These are phyloP conservation scores for Cichlasoma orientale DNA, from an alignment of 2,797 vertebrate species.

Conservation along the genomic window DNA sequence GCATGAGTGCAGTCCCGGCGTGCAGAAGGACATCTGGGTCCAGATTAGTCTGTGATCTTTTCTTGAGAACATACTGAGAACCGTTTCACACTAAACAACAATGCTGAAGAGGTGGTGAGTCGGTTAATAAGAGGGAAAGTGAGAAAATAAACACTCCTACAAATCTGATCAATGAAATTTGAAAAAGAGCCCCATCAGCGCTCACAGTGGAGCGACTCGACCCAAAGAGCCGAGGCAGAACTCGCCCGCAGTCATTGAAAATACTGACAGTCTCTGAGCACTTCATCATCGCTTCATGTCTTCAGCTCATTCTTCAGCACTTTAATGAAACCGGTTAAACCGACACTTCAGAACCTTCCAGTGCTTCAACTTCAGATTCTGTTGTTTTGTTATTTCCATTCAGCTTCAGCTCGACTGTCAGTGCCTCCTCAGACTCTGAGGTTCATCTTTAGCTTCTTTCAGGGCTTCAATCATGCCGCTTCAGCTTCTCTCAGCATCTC, in stretches of 20 bases:
- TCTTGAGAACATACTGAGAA: not conserved
- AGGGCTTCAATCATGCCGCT: not conserved
- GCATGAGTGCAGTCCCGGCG: not conserved
- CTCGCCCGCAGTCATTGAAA: not conserved
- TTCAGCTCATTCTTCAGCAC: not conserved
- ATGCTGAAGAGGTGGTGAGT: not conserved
- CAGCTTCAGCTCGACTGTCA: not conserved
- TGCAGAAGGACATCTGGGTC: not conserved
- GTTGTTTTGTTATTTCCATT: not conserved
- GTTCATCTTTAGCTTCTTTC: not conserved
- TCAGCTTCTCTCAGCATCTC: too few species aligned
- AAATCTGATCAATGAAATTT: not conserved
- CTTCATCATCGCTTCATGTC: not conserved
- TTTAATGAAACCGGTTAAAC: not conserved
- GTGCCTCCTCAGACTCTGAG: not conserved
- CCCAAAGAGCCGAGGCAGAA: not conserved
- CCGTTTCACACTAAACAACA: not conserved
- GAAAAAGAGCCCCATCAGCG: not conserved
- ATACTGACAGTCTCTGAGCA: not conserved
- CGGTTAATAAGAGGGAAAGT: not conserved
- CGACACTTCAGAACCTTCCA: not conserved
- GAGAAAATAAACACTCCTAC: not conserved
- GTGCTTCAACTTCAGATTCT: not conserved
- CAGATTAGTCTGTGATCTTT: not conserved
- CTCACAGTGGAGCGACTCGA: not conserved